Percentiles rank a stretch among this genome's conserved stretches.
These are phyloP conservation scores for Trogon surrucura DNA, from an alignment of 2,113 vertebrate genomes.

Conservation along the genomic window DNA sequence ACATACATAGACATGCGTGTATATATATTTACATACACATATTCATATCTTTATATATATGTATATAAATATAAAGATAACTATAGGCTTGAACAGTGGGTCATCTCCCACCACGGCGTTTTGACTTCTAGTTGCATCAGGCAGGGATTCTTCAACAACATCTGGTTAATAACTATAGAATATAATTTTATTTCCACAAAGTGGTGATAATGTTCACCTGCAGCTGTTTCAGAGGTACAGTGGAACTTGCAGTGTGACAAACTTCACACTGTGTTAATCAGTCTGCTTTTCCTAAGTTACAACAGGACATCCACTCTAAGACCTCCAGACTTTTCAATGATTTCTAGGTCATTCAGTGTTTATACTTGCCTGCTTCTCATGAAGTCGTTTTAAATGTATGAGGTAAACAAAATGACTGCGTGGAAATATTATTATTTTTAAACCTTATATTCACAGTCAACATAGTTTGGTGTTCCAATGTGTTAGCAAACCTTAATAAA, in stretches of 20 bases:
- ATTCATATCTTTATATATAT: not conserved
- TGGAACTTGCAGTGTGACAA: not conserved
- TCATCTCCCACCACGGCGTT: not conserved
- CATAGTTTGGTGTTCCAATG: not conserved
- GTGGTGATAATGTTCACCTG: not conserved
- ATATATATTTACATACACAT: not conserved
- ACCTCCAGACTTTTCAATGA: not conserved
- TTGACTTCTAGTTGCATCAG: not conserved
- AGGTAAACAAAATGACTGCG: not conserved
- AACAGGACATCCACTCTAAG: not conserved
- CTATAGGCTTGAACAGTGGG: not conserved
- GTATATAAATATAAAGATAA: not conserved
- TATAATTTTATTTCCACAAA: not conserved
- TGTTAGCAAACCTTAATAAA: not conserved
- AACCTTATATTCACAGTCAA: not conserved
- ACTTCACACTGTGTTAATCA: not conserved
- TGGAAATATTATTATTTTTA: not conserved
- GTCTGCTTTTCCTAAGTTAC: not conserved
- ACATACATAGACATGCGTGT: accelerated
- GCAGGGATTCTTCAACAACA: not conserved
- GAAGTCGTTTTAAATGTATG: not conserved
- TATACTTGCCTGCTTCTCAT: not conserved
- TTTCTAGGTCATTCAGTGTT: not conserved
- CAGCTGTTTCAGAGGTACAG: not conserved
- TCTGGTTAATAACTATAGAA: not conserved